Evolutionary conservation across 2,888 invertebrate species (phyloP).

Genomic region (Eudemis profundana): DNA sequence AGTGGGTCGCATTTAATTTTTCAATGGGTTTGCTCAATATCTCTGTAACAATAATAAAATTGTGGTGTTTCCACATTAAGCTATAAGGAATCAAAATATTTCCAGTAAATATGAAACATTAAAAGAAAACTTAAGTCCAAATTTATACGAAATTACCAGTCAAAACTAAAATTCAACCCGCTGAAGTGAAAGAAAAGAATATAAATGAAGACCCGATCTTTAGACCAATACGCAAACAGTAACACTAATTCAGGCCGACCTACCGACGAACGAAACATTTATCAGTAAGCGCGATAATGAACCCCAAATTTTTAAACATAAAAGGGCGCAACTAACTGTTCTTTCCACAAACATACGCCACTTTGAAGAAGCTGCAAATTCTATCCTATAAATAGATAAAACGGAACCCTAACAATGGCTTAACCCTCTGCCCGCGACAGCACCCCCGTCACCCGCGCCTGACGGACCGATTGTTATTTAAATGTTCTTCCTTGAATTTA

Average conservation of each 20-base stretch:
- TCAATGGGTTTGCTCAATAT: too few relatives aligned
- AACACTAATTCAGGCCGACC: background rate
- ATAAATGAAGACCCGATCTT: too few relatives aligned
- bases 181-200: too few relatives aligned
- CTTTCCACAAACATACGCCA: constrained; percentile 7
- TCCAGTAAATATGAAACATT: too few relatives aligned
- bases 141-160: too few relatives aligned
- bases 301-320: background rate
- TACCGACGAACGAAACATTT: background rate
- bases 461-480: constrained; percentile 67
- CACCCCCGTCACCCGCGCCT: constrained; percentile 53
- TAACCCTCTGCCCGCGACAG: constrained; percentile 54
- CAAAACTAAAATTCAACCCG: too few relatives aligned
- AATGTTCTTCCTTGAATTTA: constrained; percentile 66
- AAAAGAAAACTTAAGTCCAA: too few relatives aligned
- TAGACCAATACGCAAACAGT: background rate
- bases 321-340: constrained; percentile 4
- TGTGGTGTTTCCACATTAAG: too few relatives aligned
- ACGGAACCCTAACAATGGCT: constrained; percentile 39
- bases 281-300: constrained; percentile 25
- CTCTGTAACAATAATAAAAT: too few relatives aligned
- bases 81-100: too few relatives aligned
- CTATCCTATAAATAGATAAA: constrained; percentile 39
- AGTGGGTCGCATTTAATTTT: too few relatives aligned
- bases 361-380: constrained; percentile 17